phyloP scores from a whole-genome alignment of 2,797 vertebrate genomes.

The Myotis findleyi region DNA sequence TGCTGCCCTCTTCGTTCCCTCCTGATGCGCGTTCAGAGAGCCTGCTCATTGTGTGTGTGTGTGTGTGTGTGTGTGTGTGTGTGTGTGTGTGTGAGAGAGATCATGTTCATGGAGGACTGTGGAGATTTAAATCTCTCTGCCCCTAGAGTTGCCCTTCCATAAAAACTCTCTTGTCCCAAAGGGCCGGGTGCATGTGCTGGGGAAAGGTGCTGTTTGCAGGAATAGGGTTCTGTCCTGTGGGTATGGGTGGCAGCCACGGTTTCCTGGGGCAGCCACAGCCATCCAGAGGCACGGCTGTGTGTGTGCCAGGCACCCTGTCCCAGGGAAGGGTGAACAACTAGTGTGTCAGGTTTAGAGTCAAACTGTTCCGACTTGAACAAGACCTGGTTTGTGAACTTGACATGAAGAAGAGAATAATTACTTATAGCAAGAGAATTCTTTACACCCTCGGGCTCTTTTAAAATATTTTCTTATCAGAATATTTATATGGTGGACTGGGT shows the following conservation, averaged over 20 bases:
- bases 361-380: background rate
- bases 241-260: background rate
- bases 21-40: background rate
- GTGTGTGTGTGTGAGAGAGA: background rate
- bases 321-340: background rate
- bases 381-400: background rate
- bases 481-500: conserved; percentile 42
- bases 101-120: background rate
- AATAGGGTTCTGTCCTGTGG: background rate
- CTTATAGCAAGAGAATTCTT: conserved; percentile 43
- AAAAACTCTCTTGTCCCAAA: background rate
- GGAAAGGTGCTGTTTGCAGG: background rate
- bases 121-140: background rate
- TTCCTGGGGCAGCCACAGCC: background rate
- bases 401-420: conserved; percentile 34
- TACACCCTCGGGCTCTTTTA: conserved; percentile 30
- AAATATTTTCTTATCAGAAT: conserved; percentile 68
- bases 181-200: background rate
- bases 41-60: background rate
- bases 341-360: background rate
- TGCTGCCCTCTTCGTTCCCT: background rate
- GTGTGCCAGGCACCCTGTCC: background rate
- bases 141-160: background rate
- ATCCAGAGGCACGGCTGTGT: background rate
- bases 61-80: no score